phyloP scores from a whole-genome alignment of 2,113 vertebrate species.

The Aspidoscelis tigris region DNA sequence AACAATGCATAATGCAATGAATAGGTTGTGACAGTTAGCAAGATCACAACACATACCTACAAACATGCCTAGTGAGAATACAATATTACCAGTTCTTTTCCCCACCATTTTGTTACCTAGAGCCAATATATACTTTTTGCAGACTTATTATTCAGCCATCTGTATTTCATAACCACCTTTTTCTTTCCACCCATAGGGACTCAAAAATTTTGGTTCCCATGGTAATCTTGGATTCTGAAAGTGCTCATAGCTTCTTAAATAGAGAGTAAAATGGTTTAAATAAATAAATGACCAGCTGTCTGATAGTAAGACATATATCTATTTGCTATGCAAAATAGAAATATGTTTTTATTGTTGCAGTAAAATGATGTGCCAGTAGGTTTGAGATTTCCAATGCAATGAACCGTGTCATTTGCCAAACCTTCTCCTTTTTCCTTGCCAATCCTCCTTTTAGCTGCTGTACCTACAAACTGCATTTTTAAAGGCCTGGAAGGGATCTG shows the following conservation, averaged over 20 bases:
- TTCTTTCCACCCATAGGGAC: conserved; percentile 43
- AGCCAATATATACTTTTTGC: conserved; percentile 32
- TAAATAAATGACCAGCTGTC: conserved; percentile 68
- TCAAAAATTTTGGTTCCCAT: conserved; percentile 75
- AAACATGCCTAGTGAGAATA: conserved; percentile 50
- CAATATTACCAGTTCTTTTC: conserved; percentile 52
- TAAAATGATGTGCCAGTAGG: conserved; percentile 65
- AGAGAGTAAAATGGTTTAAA: conserved; percentile 62
- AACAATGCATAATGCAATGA: too few relatives aligned
- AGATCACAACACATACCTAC: not conserved
- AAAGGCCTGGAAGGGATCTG: conserved; percentile 66
- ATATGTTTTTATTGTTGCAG: conserved; percentile 66
- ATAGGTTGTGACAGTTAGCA: not conserved
- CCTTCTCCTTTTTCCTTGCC: conserved; percentile 75
- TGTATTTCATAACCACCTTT: conserved; percentile 65
- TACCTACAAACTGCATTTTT: conserved; percentile 70
- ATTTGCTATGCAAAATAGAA: conserved; percentile 59
- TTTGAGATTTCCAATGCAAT: conserved; percentile 73
- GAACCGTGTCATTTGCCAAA: conserved; percentile 76
- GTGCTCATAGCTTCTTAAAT: conserved; percentile 67
- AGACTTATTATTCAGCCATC: conserved; percentile 67
- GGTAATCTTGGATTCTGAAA: conserved; percentile 73
- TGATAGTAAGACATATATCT: conserved; percentile 58
- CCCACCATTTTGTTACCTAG: conserved; percentile 44
- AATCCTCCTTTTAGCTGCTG: conserved; percentile 73